Evolutionary conservation across 2,797 vertebrate species (phyloP).

Genomic region (Pantherophis alleghaniensis): DNA sequence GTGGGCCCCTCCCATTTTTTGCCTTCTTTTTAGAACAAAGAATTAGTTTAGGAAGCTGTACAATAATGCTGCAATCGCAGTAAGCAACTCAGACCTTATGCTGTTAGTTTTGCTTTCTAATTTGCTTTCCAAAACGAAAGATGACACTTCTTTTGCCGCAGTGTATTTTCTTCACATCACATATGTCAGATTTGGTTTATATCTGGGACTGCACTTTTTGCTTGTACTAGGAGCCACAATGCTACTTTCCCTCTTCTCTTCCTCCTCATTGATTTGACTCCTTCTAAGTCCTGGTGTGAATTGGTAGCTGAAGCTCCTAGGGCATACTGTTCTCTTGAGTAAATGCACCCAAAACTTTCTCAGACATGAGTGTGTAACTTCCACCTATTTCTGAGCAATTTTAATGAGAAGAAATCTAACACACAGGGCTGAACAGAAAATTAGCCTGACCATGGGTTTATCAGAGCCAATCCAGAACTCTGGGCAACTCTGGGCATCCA

Average conservation of each 20-base stretch:
- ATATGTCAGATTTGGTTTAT: constrained; percentile 54
- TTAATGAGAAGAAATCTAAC: neutral
- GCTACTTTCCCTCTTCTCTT: neutral
- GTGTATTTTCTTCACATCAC: constrained; percentile 56
- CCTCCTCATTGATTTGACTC: constrained; percentile 21
- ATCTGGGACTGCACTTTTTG: constrained; percentile 43
- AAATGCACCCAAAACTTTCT: neutral
- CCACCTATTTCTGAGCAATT: neutral
- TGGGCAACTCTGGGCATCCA: too few species aligned
- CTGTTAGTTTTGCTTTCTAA: constrained; percentile 59
- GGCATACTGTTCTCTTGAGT: neutral
- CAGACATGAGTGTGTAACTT: neutral
- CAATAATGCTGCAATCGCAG: constrained; percentile 43
- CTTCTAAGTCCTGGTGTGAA: constrained; percentile 21
- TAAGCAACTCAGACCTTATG: constrained; percentile 49
- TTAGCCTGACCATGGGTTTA: neutral
- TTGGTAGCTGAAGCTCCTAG: neutral
- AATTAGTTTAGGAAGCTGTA: constrained; percentile 66
- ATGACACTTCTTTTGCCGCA: constrained; percentile 57
- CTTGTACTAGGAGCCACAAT: neutral
- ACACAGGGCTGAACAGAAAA: neutral
- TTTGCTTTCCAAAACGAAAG: constrained; percentile 64
- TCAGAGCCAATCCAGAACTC: neutral
- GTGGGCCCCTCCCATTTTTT: constrained; percentile 42
- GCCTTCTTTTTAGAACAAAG: constrained; percentile 61